Conservation (phyloP, 1,140 invertebrate species). For the Drosophila elegans region DNA sequence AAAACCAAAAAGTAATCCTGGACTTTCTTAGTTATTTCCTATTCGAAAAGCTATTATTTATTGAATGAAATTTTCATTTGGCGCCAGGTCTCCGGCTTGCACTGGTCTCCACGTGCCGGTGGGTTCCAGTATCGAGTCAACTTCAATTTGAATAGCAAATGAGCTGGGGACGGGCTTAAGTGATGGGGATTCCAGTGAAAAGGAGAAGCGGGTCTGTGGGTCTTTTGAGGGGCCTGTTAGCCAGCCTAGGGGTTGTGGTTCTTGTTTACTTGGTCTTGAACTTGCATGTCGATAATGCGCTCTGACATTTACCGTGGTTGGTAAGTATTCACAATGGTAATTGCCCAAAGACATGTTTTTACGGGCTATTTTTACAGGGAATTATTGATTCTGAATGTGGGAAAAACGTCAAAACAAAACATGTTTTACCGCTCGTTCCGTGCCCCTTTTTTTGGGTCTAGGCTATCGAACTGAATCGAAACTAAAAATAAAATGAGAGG, state of each 20-base stretch:
- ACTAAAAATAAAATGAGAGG: slow-evolving; percentile 43
- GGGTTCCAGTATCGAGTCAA: slow-evolving; percentile 38
- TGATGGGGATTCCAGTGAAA: slow-evolving; percentile 9
- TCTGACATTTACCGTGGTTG: slow-evolving; percentile 40
- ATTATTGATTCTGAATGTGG: slow-evolving; percentile 31
- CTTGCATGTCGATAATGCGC: slow-evolving; percentile 75
- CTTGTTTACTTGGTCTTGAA: slow-evolving; percentile 61
- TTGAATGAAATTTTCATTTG: slow-evolving; percentile 32
- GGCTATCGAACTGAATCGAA: slow-evolving; percentile 22
- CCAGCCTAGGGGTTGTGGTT: slow-evolving; percentile 18
- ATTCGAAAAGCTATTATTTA: slow-evolving; percentile 16
- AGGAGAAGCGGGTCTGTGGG: background rate
- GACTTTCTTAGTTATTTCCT: background rate
- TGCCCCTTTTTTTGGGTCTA: slow-evolving; percentile 38
- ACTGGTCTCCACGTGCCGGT: slow-evolving; percentile 31
- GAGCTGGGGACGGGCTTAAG: slow-evolving; percentile 43
- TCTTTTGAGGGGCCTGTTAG: slow-evolving; percentile 1
- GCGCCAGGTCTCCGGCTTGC: slow-evolving; percentile 26
- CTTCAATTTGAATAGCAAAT: slow-evolving; percentile 79
- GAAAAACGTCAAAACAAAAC: slow-evolving; percentile 10
- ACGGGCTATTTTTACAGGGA: slow-evolving; percentile 24
- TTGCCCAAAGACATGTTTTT: slow-evolving; percentile 31
- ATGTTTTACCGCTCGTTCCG: slow-evolving; percentile 14
- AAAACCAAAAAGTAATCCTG: background rate
- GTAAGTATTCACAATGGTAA: slow-evolving; percentile 31